These are phyloP conservation scores for Marronus borbonicus DNA, from an alignment of 2,888 invertebrate species.

Conservation along the genomic window DNA sequence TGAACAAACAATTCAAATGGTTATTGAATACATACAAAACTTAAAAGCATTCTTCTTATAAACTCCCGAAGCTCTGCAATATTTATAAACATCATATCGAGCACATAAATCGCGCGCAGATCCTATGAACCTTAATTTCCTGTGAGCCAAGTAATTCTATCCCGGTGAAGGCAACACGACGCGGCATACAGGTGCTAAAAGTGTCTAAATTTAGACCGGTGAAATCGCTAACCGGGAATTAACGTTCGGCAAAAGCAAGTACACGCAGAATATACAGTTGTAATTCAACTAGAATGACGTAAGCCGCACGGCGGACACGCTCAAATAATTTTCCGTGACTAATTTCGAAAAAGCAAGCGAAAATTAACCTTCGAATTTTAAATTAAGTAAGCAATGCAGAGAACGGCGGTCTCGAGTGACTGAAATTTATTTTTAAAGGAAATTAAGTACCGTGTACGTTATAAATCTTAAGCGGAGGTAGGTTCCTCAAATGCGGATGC, in stretches of 20 bases:
- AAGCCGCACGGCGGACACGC: constrained; percentile 17
- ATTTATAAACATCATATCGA: constrained; percentile 5
- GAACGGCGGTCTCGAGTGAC: neutral
- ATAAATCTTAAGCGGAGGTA: neutral
- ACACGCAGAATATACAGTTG: constrained; percentile 1
- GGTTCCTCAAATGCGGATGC: neutral
- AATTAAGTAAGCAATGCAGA: constrained; percentile 6
- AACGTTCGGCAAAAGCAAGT: constrained; percentile 10
- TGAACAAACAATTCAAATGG: no score
- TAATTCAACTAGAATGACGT: constrained; percentile 23
- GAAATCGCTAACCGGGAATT: constrained; percentile 24
- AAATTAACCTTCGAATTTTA: constrained; percentile 33
- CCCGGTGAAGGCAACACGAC: constrained; percentile 7
- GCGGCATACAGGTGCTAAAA: constrained; percentile 8
- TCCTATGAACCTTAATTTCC: constrained; percentile 6
- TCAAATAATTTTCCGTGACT: constrained; percentile 14
- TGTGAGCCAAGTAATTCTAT: neutral
- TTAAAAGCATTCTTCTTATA: neutral
- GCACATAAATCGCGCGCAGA: neutral
- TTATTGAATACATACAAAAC: neutral
- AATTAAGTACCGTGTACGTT: neutral
- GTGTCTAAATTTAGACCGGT: constrained; percentile 19
- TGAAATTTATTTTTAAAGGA: constrained; percentile 16
- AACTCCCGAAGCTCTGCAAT: neutral
- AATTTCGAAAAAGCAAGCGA: constrained; percentile 17